Conservation (phyloP, 2,797 vertebrate species). For the Discoglossus pictus region DNA sequence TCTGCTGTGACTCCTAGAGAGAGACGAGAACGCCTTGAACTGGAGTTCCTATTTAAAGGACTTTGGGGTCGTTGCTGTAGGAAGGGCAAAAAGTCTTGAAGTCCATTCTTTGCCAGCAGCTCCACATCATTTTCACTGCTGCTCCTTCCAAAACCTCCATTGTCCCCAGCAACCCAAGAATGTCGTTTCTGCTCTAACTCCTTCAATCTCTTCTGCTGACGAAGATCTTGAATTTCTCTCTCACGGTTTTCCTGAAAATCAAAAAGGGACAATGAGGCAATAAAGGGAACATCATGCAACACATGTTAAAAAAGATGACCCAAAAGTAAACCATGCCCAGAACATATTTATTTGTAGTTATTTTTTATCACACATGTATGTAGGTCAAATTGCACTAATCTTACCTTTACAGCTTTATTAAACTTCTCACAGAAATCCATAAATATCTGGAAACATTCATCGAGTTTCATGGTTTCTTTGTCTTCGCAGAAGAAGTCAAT, state of each 20-base stretch:
- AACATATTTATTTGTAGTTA: too few relatives aligned
- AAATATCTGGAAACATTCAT: constrained; percentile 96
- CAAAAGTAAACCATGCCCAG: too few relatives aligned
- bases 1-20: constrained; percentile 79
- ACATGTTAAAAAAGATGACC: too few relatives aligned
- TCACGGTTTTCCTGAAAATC: constrained; percentile 85
- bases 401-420: constrained; percentile 93
- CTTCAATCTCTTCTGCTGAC: constrained; percentile 77
- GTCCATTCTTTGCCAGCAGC: constrained; percentile 82
- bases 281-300: too few relatives aligned
- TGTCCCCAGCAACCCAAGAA: constrained; percentile 76
- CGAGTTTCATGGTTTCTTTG: constrained; percentile 94
- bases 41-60: constrained; percentile 80
- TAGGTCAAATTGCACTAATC: too few relatives aligned
- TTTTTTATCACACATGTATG: too few relatives aligned
- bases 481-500: constrained; percentile 99
- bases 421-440: constrained; percentile 94
- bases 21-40: constrained; percentile 84
- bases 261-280: too few relatives aligned
- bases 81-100: constrained; percentile 78
- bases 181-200: constrained; percentile 86
- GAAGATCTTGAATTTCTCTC: constrained; percentile 83
- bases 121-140: constrained; percentile 95
- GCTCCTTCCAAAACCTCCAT: constrained; percentile 84
- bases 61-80: constrained; percentile 82